phyloP scores from a whole-genome alignment of 2,113 vertebrate genomes.

The Atrichornis clamosus region DNA sequence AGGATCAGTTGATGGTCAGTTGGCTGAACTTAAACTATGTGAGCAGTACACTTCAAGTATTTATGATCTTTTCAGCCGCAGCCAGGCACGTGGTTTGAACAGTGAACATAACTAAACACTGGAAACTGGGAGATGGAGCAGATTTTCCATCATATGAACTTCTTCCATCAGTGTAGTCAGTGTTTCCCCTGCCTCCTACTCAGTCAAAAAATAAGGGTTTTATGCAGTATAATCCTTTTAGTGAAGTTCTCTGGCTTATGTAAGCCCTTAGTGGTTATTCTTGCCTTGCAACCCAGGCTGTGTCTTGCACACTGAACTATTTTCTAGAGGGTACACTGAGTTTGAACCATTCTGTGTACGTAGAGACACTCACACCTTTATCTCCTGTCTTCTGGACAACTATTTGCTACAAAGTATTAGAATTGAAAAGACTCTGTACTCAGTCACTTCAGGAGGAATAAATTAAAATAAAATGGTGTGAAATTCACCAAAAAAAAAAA shows the following conservation, averaged over 20 bases:
- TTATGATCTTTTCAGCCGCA: conserved; percentile 25
- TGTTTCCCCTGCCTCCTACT: conserved; percentile 15
- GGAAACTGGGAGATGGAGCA: conserved; percentile 17
- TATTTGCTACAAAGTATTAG: not conserved
- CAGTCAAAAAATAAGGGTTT: conserved; percentile 1
- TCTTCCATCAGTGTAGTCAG: not conserved
- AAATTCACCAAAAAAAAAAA: not conserved
- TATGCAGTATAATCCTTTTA: not conserved
- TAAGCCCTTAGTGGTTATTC: not conserved
- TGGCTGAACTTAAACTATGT: conserved; percentile 4
- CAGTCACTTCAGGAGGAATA: not conserved
- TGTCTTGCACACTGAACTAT: not conserved
- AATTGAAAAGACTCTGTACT: not conserved
- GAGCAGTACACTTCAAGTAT: not conserved
- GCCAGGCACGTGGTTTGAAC: not conserved
- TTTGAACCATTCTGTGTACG: not conserved
- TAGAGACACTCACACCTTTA: not conserved
- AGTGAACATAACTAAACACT: not conserved
- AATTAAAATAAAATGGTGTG: not conserved
- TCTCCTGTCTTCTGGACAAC: not conserved
- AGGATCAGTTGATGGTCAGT: not conserved
- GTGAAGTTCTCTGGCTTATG: not conserved
- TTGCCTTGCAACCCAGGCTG: not conserved
- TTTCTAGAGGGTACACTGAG: not conserved
- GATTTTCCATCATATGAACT: conserved; percentile 25